Conservation (phyloP, 2,113 vertebrate genomes). For the Lepus timidus region DNA sequence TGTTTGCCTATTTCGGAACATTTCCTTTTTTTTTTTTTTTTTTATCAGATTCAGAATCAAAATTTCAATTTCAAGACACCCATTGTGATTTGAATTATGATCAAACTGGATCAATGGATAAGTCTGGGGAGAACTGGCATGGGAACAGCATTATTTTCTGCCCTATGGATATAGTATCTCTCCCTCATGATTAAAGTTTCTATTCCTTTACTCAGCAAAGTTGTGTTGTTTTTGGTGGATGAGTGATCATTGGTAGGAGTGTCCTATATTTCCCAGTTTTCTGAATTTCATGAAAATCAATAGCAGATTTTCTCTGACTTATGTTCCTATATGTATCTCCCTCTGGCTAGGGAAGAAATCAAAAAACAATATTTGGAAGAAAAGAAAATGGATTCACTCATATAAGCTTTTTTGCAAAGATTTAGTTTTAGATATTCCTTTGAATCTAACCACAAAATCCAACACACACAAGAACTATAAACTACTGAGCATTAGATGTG, state of each 20-base stretch:
- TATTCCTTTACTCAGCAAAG: neutral
- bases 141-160: neutral
- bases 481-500: neutral
- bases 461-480: neutral
- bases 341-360: neutral
- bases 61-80: conserved; percentile 47
- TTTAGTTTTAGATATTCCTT: conserved; percentile 43
- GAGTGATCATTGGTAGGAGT: neutral
- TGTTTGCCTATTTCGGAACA: conserved; percentile 53
- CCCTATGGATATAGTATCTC: neutral
- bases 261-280: neutral
- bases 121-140: neutral
- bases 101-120: neutral
- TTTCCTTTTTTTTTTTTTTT: conserved; percentile 16
- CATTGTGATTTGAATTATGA: neutral
- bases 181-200: too few species aligned
- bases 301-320: neutral
- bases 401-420: conserved; percentile 31
- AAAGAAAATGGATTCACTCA: neutral
- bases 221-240: neutral
- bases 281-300: conserved; percentile 38
- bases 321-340: neutral
- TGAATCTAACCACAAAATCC: conserved; percentile 20
- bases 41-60: conserved; percentile 52
- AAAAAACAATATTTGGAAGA: neutral